Conservation (phyloP, 2,797 vertebrate species). For the Sebastes steindachneri region DNA sequence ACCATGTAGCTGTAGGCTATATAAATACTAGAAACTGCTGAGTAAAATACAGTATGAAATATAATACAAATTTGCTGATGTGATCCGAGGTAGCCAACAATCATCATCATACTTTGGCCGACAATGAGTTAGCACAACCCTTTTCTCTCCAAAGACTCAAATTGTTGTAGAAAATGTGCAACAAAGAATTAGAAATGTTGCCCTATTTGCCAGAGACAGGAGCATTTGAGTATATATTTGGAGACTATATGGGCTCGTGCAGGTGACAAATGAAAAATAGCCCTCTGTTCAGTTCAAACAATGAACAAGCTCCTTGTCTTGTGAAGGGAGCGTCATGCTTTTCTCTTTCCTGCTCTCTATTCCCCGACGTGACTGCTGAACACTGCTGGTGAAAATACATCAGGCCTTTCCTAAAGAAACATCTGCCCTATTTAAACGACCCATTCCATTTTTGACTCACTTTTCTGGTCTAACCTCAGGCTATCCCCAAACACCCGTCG, state of each 20-base stretch:
- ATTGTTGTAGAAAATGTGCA: neutral
- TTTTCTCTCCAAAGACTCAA: neutral
- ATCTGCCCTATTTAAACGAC: constrained; percentile 56
- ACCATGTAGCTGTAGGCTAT: neutral
- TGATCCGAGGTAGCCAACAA: neutral
- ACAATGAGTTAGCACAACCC: neutral
- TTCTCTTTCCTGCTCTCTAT: neutral
- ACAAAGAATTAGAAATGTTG: neutral
- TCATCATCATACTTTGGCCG: too few species aligned
- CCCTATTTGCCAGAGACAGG: neutral
- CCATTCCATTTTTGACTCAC: constrained; percentile 45
- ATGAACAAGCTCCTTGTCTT: constrained; percentile 4
- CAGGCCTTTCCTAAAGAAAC: constrained; percentile 8
- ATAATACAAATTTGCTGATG: neutral
- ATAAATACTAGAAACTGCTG: too few species aligned
- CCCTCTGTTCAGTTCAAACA: neutral
- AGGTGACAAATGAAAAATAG: constrained; percentile 12
- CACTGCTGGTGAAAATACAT: constrained; percentile 16
- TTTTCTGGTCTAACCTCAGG: constrained; percentile 56
- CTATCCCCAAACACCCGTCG: constrained; percentile 54
- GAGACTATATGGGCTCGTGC: neutral
- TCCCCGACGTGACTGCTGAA: neutral
- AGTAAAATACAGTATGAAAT: neutral
- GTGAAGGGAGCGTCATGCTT: neutral
- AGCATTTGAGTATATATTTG: neutral